phyloP scores from a whole-genome alignment of 2,888 invertebrate species.

The Andricus quercusramuli region DNA sequence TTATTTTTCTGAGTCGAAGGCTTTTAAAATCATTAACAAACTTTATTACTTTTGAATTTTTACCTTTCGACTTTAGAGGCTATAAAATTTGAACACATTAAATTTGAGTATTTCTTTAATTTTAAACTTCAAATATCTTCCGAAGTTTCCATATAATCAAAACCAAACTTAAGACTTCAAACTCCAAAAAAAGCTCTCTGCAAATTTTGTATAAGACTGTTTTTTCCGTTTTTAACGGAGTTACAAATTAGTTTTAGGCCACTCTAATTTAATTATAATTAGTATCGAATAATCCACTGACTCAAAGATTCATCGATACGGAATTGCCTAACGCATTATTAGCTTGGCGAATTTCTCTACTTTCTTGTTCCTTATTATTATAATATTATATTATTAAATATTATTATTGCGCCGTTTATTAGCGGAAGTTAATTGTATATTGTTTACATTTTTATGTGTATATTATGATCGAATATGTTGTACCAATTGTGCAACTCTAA shows the following conservation, averaged over 20 bases:
- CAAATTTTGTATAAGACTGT: background rate
- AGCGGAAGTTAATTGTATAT: conserved; percentile 38
- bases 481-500: conserved; percentile 28
- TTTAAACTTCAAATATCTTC: background rate
- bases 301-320: background rate
- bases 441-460: conserved; percentile 38
- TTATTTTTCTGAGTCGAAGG: too few relatives aligned
- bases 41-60: background rate
- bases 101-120: background rate
- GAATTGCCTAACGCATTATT: conserved; percentile 7
- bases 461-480: conserved; percentile 35
- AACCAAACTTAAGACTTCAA: background rate
- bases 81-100: background rate
- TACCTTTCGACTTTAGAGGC: background rate
- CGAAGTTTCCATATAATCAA: background rate
- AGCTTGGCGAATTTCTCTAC: conserved; percentile 34
- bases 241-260: background rate
- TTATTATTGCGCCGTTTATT: conserved; percentile 26
- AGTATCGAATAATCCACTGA: background rate
- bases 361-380: conserved; percentile 26
- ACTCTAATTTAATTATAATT: background rate
- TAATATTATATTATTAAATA: conserved; percentile 7
- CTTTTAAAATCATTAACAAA: background rate
- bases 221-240: background rate
- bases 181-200: background rate